phyloP scores from a whole-genome alignment of 2,113 vertebrate species.

The Austrofundulus limnaeus region DNA sequence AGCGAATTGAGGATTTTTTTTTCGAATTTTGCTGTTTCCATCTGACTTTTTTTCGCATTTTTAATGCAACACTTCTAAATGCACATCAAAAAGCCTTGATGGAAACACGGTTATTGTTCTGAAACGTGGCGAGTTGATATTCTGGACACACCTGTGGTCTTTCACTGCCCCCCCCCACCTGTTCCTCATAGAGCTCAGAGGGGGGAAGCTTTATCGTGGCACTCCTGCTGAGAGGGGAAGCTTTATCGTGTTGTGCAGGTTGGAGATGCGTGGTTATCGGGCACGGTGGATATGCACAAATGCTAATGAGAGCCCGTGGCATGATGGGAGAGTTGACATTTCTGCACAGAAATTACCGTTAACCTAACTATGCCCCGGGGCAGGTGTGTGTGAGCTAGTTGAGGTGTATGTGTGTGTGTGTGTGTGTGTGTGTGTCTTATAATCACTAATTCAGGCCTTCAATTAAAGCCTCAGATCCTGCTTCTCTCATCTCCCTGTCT shows the following conservation, averaged over 20 bases:
- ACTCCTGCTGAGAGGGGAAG: slow-evolving; percentile 65
- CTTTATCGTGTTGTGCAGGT: slow-evolving; percentile 77
- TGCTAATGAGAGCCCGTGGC: slow-evolving; percentile 83
- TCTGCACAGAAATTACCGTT: slow-evolving; percentile 79
- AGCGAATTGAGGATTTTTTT: no score
- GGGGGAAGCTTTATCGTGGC: slow-evolving; percentile 72
- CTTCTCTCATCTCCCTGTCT: slow-evolving; percentile 84
- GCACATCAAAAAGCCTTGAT: no score
- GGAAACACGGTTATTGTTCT: slow-evolving; percentile 43
- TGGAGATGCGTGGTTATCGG: slow-evolving; percentile 80
- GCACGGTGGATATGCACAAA: slow-evolving; percentile 76
- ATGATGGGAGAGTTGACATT: slow-evolving; percentile 82
- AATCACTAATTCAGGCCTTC: slow-evolving; percentile 85
- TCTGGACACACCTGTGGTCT: slow-evolving; percentile 65
- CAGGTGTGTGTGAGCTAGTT: slow-evolving; percentile 58
- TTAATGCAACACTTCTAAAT: no score
- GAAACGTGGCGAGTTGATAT: slow-evolving; percentile 61
- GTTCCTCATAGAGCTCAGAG: slow-evolving; percentile 62
- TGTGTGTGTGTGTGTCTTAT: slow-evolving; percentile 58
- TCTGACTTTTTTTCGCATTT: no score
- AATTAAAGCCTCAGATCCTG: slow-evolving; percentile 82
- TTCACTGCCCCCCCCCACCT: slow-evolving; percentile 32
- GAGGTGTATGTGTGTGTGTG: slow-evolving; percentile 60
- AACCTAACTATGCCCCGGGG: slow-evolving; percentile 71
- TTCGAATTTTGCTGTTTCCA: no score